Base-by-base conservation (phyloP, 2,888 invertebrate species). In the Cataglyphis rosenhaueri region DNA sequence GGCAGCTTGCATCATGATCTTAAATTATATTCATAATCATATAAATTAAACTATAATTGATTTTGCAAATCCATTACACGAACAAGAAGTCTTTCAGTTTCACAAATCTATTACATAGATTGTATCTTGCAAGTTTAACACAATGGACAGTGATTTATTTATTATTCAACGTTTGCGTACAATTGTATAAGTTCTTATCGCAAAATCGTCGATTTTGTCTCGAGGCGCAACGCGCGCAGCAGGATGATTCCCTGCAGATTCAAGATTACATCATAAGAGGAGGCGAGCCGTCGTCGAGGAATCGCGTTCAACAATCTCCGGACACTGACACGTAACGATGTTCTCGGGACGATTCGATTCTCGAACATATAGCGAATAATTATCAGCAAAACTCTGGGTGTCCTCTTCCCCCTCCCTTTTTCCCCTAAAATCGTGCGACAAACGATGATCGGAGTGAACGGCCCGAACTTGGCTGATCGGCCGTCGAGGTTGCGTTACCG, bases 401-500 rank as follows among this genome's bases (percentile, higher is more conserved):
- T 61, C 41, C 12, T 18, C 38, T 55, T 21, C 41, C 35, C 57
- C 44, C 35, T n/a, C 5, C 55, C 29, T 6, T n/a, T n/a, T 15
- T 5, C 9, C 38, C 29, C 8, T 21, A 32, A 18, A 8, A 21
- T 29, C 41, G 5, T 41, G 18, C 44, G 62, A 79, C 71, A 71
- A 79, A 79, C 70, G 70, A 79, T 79, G 5, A 79, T 59, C 71
- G 25, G 18, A n/a, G 25, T 41, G 68, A 55, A 41, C n/a, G 41
- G 10, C 25, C 18, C 48, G 35, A 35, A 25, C 1, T n/a, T 32
- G 25, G 9, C n/a, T 29, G 29, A 48, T 35, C 15, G 8, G 41
- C 10, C 18, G 10, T 68, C 32, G 1, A 6, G 18, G n/a, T 25
- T 38, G 29, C 59, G 52, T 32, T 18, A 21, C 29, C 29, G 29